These are phyloP conservation scores for Troglohyphantes excavatus DNA, from an alignment of 2,888 invertebrate genomes.

Conservation along the genomic window DNA sequence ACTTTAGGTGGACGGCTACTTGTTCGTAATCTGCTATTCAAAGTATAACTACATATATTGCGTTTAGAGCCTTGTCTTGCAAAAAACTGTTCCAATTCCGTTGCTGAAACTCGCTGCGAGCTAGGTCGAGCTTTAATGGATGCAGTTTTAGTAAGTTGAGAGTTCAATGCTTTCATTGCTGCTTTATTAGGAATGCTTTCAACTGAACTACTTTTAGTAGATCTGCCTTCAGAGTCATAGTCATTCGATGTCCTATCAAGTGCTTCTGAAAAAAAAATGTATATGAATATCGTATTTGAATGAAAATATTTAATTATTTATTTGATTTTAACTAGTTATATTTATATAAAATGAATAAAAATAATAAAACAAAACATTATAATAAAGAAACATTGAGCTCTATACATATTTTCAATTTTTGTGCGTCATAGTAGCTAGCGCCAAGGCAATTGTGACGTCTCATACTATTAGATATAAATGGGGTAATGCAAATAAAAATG, in stretches of 20 bases:
- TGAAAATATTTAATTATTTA: too few relatives aligned
- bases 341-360: too few relatives aligned
- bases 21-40: slow-evolving; percentile 49
- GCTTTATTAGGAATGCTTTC: slow-evolving; percentile 81
- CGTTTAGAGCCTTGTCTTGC: slow-evolving; percentile 86
- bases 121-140: slow-evolving; percentile 85
- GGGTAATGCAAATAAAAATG: too few relatives aligned
- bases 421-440: too few relatives aligned
- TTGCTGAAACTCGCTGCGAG: slow-evolving; percentile 92
- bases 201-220: slow-evolving; percentile 79
- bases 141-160: slow-evolving; percentile 68
- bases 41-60: slow-evolving; percentile 45
- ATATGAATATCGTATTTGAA: too few relatives aligned
- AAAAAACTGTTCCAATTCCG: slow-evolving; percentile 95
- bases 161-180: slow-evolving; percentile 62
- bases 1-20: slow-evolving; percentile 81
- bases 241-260: slow-evolving; percentile 81
- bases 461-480: too few relatives aligned
- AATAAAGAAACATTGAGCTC: not conserved
- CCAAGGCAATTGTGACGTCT: too few relatives aligned
- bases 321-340: too few relatives aligned
- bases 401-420: too few relatives aligned
- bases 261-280: slow-evolving; percentile 69
- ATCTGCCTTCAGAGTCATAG: slow-evolving; percentile 80
- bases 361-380: not conserved